Conservation (phyloP, 2,113 vertebrate species). For the Dasypus novemcinctus region DNA sequence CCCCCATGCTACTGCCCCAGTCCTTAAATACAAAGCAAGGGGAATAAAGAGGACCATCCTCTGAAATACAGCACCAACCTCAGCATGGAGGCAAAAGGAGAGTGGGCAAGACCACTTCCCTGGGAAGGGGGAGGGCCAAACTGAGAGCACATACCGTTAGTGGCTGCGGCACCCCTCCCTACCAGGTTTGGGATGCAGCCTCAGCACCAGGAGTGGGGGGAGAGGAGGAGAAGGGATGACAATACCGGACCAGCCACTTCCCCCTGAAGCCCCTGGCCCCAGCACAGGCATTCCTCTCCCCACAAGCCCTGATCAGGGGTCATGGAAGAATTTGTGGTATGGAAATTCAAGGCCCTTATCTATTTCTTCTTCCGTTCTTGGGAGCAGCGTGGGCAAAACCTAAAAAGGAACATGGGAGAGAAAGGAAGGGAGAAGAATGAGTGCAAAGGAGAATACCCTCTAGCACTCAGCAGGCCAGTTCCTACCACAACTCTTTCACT, state of each 20-base stretch:
- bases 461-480: background rate
- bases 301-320: constrained; percentile 54
- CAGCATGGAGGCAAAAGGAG: constrained; percentile 70
- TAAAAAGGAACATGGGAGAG: constrained; percentile 59
- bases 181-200: constrained; percentile 53
- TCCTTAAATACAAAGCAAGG: constrained; percentile 66
- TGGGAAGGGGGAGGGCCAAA: constrained; percentile 4
- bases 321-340: constrained; percentile 41
- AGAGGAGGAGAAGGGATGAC: constrained; percentile 7
- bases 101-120: constrained; percentile 44
- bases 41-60: constrained; percentile 48
- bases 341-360: constrained; percentile 55
- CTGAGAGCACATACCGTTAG: background rate
- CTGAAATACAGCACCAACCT: constrained; percentile 75
- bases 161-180: constrained; percentile 39
- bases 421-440: background rate
- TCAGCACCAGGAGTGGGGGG: constrained; percentile 62
- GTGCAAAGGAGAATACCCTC: background rate
- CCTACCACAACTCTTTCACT: constrained; percentile 71
- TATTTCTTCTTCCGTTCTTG: constrained; percentile 91
- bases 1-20: constrained; percentile 40
- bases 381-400: constrained; percentile 90
- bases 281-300: constrained; percentile 53
- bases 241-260: background rate
- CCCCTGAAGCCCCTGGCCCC: constrained; percentile 39